Evolutionary conservation across 2,113 vertebrate genomes (phyloP).

Genomic region (Andinoacara biseriatus): DNA sequence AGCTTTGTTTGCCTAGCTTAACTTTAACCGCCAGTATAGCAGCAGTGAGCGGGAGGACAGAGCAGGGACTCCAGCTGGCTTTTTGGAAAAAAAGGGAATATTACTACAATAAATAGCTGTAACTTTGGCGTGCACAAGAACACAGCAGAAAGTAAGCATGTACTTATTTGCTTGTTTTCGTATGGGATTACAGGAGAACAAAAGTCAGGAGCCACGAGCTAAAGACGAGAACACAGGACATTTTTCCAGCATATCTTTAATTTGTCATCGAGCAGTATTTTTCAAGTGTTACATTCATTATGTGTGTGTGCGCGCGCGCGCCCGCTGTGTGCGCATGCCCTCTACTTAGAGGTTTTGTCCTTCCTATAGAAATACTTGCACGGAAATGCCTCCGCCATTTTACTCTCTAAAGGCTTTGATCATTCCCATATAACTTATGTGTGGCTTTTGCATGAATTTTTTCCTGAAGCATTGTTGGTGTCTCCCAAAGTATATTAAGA

Average conservation of each 20-base stretch:
- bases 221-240: background rate
- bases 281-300: background rate
- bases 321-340: background rate
- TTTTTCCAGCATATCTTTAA: background rate
- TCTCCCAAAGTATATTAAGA: too few relatives aligned
- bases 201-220: background rate
- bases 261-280: background rate
- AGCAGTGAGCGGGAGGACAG: background rate
- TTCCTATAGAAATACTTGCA: too few relatives aligned
- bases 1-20: background rate
- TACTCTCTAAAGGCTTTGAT: too few relatives aligned
- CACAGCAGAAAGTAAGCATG: background rate
- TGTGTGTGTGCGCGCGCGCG: background rate
- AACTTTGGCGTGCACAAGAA: background rate
- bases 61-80: background rate
- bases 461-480: too few relatives aligned
- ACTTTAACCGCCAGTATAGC: background rate
- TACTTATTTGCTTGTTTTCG: background rate
- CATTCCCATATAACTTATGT: too few relatives aligned
- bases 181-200: background rate
- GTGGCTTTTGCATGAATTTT: too few relatives aligned
- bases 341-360: too few relatives aligned
- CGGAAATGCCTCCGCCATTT: too few relatives aligned
- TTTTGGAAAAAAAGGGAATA: background rate
- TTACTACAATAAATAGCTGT: background rate